Conservation (phyloP, 2,113 vertebrate genomes). For the Coreoperca whiteheadi region DNA sequence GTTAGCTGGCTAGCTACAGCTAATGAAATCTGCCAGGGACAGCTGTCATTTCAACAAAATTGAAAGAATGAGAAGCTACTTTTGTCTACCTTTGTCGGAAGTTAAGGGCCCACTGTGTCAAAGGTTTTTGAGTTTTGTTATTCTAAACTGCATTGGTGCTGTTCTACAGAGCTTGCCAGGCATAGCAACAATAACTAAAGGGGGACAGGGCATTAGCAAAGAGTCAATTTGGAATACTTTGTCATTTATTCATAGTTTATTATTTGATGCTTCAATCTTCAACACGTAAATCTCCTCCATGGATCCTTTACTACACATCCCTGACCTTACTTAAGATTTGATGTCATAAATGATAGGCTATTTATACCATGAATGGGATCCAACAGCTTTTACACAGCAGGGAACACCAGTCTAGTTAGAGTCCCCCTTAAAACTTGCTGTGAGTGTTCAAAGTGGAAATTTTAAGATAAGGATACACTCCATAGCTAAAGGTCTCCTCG, state of each 20-base stretch:
- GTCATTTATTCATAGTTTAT: background rate
- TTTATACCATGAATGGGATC: conserved; percentile 1
- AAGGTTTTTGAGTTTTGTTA: background rate
- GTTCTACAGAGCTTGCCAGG: background rate
- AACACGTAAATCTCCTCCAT: background rate
- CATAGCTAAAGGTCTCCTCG: conserved; percentile 41
- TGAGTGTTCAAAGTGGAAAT: conserved; percentile 47
- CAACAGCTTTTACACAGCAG: conserved; percentile 15
- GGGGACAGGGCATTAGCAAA: background rate
- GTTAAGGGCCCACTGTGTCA: background rate
- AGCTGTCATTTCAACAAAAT: too few species aligned
- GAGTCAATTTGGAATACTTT: background rate
- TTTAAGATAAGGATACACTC: conserved; percentile 26
- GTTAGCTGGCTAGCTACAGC: too few species aligned
- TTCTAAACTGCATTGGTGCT: background rate
- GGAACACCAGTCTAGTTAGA: conserved; percentile 19
- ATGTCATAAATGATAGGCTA: conserved; percentile 2
- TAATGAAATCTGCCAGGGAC: too few species aligned
- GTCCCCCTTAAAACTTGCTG: too few species aligned
- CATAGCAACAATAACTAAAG: background rate
- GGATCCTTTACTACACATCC: conserved; percentile 3
- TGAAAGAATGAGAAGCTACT: too few species aligned
- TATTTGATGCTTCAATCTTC: background rate
- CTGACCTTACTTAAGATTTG: background rate
- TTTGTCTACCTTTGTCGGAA: too few species aligned